Base-by-base conservation (phyloP, 1,140 invertebrate genomes). In the Cepaea nemoralis region DNA sequence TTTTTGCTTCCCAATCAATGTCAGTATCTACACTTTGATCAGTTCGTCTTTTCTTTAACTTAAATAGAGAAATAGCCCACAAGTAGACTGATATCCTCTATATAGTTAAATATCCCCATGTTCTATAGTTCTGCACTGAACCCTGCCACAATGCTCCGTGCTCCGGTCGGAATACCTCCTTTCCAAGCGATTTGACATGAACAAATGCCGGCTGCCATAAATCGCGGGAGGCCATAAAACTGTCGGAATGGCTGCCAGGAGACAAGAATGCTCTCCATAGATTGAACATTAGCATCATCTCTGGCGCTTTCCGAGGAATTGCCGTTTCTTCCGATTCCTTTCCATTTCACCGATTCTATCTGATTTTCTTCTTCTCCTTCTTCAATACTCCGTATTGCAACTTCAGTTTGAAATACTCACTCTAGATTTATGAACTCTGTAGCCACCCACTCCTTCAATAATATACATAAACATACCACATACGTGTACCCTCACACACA, bases 271-370 rank as follows among this genome's bases (percentile, higher is more conserved):
- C 59, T 63, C 59, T 63, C 59, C 33, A 63, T 63, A 63, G 59
- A 63, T 63, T 63, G 33, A 63, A 63, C 59, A 63, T 63, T 63
- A 63, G 59, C 59, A 63, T 63, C 59, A 27, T 63, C 59, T 63
- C 59, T 63, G 59, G 2, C 27, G 59, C 59, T 63, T 63, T 63
- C 59, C 6, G 27, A 31, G n/a, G 59, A 16, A 3, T 16, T n/a
- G 10, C 1, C 10, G 27, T 63, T 31, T 63, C 59, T 63, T 63
- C 59, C 22, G 59, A 63, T 63, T 63, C 33, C 6, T 16, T 63
- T 63, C 59, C n/a, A 31, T 63, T 27, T 31, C 3, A 6, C 27
- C 8, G 59, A 63, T 63, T 63, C 59, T 16, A 63, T 63, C 59
- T 63, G 59, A 27, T 6, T 63, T 63, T 63, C n/a, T 55, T 55